Evolutionary conservation across 2,888 invertebrate genomes (phyloP).

Genomic region (Carabus problematicus): DNA sequence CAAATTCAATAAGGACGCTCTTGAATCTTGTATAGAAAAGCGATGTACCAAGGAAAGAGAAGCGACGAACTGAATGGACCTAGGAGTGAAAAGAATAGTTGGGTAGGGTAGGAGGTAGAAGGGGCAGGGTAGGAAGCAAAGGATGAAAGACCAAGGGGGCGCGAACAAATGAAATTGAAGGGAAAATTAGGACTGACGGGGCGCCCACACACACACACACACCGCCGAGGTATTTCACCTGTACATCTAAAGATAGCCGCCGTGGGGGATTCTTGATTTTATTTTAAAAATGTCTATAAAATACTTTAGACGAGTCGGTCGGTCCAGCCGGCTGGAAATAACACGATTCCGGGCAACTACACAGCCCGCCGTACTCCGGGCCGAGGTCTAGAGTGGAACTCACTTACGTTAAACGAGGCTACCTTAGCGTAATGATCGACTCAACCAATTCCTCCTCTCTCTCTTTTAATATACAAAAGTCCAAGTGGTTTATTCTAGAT

Average conservation of each 20-base stretch:
- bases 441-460: too few relatives aligned
- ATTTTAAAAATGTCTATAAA: slow-evolving; percentile 39
- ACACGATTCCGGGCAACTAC: slow-evolving; percentile 26
- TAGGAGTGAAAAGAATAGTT: too few relatives aligned
- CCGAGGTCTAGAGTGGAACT: neutral
- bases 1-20: slow-evolving; percentile 35
- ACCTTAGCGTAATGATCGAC: neutral
- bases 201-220: slow-evolving; percentile 27
- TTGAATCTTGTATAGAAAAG: slow-evolving; percentile 1
- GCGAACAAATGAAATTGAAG: slow-evolving; percentile 40
- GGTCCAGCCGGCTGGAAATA: slow-evolving; percentile 31
- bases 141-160: slow-evolving; percentile 1
- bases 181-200: slow-evolving; percentile 39
- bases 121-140: slow-evolving; percentile 11
- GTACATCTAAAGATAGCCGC: too few relatives aligned
- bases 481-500: too few relatives aligned
- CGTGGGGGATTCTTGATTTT: slow-evolving; percentile 37
- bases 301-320: slow-evolving; percentile 34
- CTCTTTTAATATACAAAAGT: too few relatives aligned
- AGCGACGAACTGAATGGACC: slow-evolving; percentile 9
- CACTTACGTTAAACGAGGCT: neutral
- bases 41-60: slow-evolving; percentile 4
- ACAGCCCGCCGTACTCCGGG: neutral
- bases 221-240: too few relatives aligned
- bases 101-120: neutral